These are phyloP conservation scores for Phylloscopus trochilus DNA, from an alignment of 2,113 vertebrate genomes.

Conservation along the genomic window DNA sequence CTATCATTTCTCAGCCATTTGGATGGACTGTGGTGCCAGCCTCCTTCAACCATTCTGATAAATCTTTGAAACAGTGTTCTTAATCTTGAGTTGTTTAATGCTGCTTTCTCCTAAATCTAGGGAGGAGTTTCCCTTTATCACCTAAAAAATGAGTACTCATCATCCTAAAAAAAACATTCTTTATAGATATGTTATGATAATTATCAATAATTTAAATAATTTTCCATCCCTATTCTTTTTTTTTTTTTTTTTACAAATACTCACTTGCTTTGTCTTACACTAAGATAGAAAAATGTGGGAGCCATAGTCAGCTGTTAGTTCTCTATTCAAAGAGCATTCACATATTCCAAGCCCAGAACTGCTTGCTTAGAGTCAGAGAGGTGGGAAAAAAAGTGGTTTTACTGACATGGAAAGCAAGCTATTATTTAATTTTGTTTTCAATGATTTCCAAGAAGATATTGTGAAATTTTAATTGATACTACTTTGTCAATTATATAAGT, in stretches of 20 bases:
- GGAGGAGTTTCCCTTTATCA: background rate
- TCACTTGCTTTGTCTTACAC: background rate
- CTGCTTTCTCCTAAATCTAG: background rate
- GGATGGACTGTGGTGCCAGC: background rate
- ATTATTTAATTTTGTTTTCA: background rate
- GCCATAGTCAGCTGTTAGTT: background rate
- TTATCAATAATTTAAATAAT: background rate
- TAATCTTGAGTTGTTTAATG: background rate
- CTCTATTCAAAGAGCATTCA: background rate
- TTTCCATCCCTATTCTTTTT: background rate
- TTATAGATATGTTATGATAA: background rate
- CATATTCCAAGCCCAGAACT: background rate
- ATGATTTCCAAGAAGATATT: background rate
- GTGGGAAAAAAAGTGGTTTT: background rate
- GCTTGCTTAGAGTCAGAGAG: background rate
- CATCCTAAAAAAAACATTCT: background rate
- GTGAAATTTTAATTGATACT: background rate
- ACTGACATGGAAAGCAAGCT: background rate
- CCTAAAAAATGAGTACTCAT: background rate
- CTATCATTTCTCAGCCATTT: background rate
- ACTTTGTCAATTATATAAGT: background rate
- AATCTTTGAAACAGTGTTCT: slow-evolving; percentile 10
- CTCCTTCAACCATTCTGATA: background rate
- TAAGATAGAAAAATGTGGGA: background rate
- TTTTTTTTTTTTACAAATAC: background rate